Evolutionary conservation across 1,140 invertebrate genomes (phyloP), one percentile per base, ranked within the genome.

Genomic region (Ganaspis sp.): DNA sequence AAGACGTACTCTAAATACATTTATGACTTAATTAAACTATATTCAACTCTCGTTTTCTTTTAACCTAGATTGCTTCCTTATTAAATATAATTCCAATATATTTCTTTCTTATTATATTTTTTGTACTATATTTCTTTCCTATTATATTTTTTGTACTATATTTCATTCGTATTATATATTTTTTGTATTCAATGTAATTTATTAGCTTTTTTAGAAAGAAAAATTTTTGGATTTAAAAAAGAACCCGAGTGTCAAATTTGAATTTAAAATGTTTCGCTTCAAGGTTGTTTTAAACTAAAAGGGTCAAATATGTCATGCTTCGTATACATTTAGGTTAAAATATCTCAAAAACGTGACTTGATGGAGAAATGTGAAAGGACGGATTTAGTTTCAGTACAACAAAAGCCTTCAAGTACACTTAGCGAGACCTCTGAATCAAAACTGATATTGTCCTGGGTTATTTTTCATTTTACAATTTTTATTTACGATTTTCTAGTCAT

Each of bases 321-420:
- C 11, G 42, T 45, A 15, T 45, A 45, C 42, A 45, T 45, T 45
- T 45, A 45, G 42, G 42, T 45, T 45, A 45, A 45, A 45, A 45
- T 45, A 45, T 45, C 42, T 45, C 42, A 15, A 45, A 45, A 45
- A 45, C 42, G 42, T 45, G 42, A 45, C 42, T 45, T 45, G 42
- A n/a, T 45, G 12, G 42, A 45, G 42, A 45, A 45, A 45, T 45
- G 42, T 12, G 12, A 45, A 15, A 45, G 42, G 42, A 45, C 4
- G 42, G 42, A 45, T 45, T 45, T 45, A 45, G 42, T 45, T 45
- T 12, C 15, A 15, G 42, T 45, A 45, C 15, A 45, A 45, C 42
- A 45, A 45, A 45, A 45, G 42, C 42, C 42, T 45, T 45, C 42
- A 45, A 45, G 42, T 45, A 45, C 42, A 45, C 42, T 45, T 45